Base-by-base conservation (phyloP, 1,140 invertebrate species). In the Sarcophaga bullata region DNA sequence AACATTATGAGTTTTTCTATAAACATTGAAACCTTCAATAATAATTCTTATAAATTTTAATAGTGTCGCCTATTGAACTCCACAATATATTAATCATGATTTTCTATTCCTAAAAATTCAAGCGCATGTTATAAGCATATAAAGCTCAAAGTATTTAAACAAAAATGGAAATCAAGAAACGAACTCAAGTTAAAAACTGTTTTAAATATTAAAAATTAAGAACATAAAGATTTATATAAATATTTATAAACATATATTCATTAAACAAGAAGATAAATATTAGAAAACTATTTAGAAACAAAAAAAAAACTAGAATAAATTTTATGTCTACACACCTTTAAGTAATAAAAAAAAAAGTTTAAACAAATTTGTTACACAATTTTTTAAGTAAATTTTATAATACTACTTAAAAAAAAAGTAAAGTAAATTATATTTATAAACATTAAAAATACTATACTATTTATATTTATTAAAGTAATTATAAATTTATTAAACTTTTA, bases 101-200 rank as follows among this genome's bases (percentile, higher is more conserved):
- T n/a, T n/a, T n/a, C n/a, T n/a, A 72, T 72, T 19, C 19, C 19
- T 72, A 72, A 25, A 11, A 11, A 72, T 19, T n/a, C 3, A 72
- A 72, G 37, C 19, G 37, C 17, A 49, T 49, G 13, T 48, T 49
- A 48, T 17, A 76, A 76, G 8, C 75, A 47, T 68, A 19, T 19
- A 52, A 78, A 76, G 73, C 73, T 76, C 73, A 76, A 78, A 52
- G 19, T 9, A 78, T 9, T 7, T 8, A 9, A 5, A 76, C 49
- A 25, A 52, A 78, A 19, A 52, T 78, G 4, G 3, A 78, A 78
- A 76, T 17, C 47, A 78, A 25, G 75, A 78, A 78, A 78, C 75
- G 75, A 78, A 78, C 75, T 78, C 75, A 78, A 78, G 75, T 78
- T 78, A 10, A 78, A 78, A 78, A 78, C 75, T 78, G 75, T 78